phyloP scores from a whole-genome alignment of 2,888 invertebrate genomes.

The Rambutsinella grinnellia region DNA sequence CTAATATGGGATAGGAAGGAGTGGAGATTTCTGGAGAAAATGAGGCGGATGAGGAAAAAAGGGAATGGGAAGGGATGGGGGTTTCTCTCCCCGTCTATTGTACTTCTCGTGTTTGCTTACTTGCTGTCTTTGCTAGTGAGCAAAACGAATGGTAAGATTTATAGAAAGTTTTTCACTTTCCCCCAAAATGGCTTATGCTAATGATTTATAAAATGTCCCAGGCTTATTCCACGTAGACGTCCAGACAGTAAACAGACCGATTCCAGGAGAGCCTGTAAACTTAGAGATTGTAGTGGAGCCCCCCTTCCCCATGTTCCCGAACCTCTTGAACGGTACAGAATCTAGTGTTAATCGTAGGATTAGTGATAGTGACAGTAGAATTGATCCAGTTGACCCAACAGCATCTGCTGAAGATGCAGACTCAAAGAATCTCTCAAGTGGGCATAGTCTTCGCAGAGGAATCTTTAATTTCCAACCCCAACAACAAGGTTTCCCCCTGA shows the following conservation, averaged over 20 bases:
- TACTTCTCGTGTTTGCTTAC: slow-evolving; percentile 5
- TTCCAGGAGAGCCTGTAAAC: slow-evolving; percentile 51
- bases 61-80: slow-evolving; percentile 20
- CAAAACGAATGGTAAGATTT: slow-evolving; percentile 12
- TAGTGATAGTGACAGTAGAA: neutral
- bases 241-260: slow-evolving; percentile 51
- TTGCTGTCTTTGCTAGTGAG: slow-evolving; percentile 5
- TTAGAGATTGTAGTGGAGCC: slow-evolving; percentile 54
- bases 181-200: too few relatives aligned
- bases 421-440: slow-evolving; percentile 21
- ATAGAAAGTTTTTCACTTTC: too few relatives aligned
- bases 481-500: neutral
- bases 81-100: slow-evolving; percentile 3
- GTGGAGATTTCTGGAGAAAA: slow-evolving; percentile 10
- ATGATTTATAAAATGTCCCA: slow-evolving; percentile 1
- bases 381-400: neutral
- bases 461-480: slow-evolving; percentile 41
- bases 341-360: slow-evolving; percentile 3
- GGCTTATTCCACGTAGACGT: slow-evolving; percentile 56
- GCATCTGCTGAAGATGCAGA: neutral
- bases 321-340: neutral
- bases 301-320: slow-evolving; percentile 20
- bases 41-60: slow-evolving; percentile 14
- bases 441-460: slow-evolving; percentile 40
- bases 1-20: neutral